Base-by-base conservation (phyloP, 2,888 invertebrate genomes). In the Chloroclysta siterata region DNA sequence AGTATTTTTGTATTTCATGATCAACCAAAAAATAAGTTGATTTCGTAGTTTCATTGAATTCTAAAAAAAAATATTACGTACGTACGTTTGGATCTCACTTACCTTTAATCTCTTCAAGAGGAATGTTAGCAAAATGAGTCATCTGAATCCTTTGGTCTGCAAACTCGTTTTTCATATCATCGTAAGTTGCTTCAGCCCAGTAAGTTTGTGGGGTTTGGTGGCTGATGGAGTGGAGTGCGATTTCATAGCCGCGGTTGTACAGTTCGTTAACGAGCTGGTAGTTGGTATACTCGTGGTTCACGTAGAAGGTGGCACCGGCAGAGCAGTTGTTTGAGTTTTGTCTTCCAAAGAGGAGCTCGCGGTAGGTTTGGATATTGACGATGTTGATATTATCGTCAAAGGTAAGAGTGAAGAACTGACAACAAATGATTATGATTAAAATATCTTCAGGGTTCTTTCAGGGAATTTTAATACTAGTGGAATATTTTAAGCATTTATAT, bases 211-310 rank as follows among this genome's bases (percentile, higher is more conserved):
- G 87, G 0, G 90, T 85, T 44, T 87, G 86, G 70, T 95, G 95
- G 0, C 93, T 93, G 36, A 96, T 94, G 5, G 96, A 96, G 79
- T 96, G 96, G 0, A 96, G 87, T 0, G 95, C 95, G 1, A 96
- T 95, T 82, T 96, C 96, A 67, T 94, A 95, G 0, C 96, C 90
- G 1, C 66, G 65, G 63, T 87, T 89, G 75, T 94, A 94, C 0
- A 96, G 86, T 55, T 94, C 92, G 73, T 95, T 94, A 2, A 95
- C 90, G 15, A 92, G 73, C 5, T 88, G 82, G 75, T 96, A 96
- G 82, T 96, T 94, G 0, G 95, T 95, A 79, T 96, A 96, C 68
- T 96, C 95, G 74, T 97, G 96, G 41, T 94, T 95, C 41, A 96
- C 90, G 80, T 94, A 97, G 84, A 96, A 95, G 0, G 96, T 96